A percentile compares a stretch with the other conserved stretches of the same genome.
phyloP scores from a whole-genome alignment of 2,888 invertebrate species.

The Campoplex capitator region DNA sequence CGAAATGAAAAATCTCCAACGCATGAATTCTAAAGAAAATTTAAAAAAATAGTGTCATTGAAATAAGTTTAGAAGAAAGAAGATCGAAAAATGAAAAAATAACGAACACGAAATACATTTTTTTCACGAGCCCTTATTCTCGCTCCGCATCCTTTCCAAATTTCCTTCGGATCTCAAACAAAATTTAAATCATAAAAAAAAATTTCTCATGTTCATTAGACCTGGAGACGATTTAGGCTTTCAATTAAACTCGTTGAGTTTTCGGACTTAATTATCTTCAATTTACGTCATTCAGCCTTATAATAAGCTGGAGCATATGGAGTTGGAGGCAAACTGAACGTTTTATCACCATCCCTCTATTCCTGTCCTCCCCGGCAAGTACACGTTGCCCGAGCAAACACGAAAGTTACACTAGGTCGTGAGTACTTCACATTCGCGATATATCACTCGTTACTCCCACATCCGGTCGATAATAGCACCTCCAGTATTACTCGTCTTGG shows the following conservation, averaged over 20 bases:
- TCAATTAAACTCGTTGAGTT: constrained; percentile 30
- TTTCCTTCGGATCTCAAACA: constrained; percentile 1
- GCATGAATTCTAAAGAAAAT: too few relatives aligned
- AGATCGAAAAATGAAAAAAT: neutral
- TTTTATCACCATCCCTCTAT: constrained; percentile 41
- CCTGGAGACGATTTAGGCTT: constrained; percentile 31
- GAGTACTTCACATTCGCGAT: constrained; percentile 51
- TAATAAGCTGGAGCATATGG: constrained; percentile 44
- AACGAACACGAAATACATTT: neutral
- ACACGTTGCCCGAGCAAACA: constrained; percentile 16
- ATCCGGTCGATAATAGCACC: constrained; percentile 45
- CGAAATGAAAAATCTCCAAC: too few relatives aligned
- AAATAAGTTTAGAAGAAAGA: too few relatives aligned
- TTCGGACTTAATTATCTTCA: constrained; percentile 58
- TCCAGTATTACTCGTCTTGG: constrained; percentile 10
- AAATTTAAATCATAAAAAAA: neutral
- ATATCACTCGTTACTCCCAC: constrained; percentile 49
- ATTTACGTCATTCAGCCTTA: constrained; percentile 47
- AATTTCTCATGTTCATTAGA: constrained; percentile 42
- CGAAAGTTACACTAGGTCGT: constrained; percentile 51
- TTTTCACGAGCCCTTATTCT: neutral
- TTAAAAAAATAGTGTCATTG: too few relatives aligned
- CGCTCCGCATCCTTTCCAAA: neutral
- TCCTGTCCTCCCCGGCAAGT: constrained; percentile 5
- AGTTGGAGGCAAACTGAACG: constrained; percentile 21